Evolutionary conservation across 2,797 vertebrate genomes (phyloP).

Genomic region (Smutsia gigantea): DNA sequence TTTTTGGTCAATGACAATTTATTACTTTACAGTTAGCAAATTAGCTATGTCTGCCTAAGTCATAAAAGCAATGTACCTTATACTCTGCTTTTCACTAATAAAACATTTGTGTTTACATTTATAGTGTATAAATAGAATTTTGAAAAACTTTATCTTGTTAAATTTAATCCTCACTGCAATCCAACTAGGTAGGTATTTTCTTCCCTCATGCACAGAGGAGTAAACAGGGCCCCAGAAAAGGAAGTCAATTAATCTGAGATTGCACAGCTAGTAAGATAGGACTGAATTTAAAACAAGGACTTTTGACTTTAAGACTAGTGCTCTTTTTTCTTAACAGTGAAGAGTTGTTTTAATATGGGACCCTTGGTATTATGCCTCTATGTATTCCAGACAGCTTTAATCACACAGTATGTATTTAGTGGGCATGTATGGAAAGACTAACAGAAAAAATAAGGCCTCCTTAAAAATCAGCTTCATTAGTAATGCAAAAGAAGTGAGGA

Average conservation of each 20-base stretch:
- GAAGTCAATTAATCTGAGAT: background rate
- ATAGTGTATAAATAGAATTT: background rate
- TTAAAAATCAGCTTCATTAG: background rate
- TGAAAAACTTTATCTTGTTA: background rate
- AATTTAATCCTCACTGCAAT: background rate
- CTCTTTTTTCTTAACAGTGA: background rate
- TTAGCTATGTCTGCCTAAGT: background rate
- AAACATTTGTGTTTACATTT: background rate
- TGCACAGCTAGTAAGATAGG: background rate
- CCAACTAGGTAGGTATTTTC: background rate
- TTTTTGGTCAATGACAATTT: background rate
- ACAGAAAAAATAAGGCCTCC: background rate
- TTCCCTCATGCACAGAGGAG: background rate
- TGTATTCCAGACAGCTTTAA: background rate
- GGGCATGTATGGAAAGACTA: background rate
- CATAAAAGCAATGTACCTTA: background rate
- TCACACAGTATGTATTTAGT: background rate
- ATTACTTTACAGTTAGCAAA: background rate
- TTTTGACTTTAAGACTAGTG: conserved; percentile 53
- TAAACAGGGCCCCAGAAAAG: background rate
- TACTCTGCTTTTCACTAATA: background rate
- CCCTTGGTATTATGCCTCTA: background rate
- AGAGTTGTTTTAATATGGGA: fast-evolving
- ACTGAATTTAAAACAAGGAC: conserved; percentile 14
- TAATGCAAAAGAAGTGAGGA: background rate